phyloP scores from a whole-genome alignment of 2,888 invertebrate species.

The Hyposoter didymator region DNA sequence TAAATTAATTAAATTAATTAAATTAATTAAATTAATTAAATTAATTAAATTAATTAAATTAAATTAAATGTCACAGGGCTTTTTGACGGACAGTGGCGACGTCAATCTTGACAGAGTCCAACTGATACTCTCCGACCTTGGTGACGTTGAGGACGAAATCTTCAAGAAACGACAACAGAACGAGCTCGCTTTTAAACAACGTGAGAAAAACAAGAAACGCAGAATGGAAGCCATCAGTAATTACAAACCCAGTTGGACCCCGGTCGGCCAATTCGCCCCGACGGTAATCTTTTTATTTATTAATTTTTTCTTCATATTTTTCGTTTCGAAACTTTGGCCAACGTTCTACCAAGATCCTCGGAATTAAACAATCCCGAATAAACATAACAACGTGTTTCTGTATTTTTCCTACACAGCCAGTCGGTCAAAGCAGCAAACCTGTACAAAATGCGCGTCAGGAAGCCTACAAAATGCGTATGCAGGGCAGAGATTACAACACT shows the following conservation, averaged over 20 bases:
- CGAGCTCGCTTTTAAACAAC: conserved; percentile 92
- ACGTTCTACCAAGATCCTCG: background rate
- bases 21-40: too few relatives aligned
- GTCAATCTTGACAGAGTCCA: conserved; percentile 97
- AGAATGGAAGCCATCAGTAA: conserved; percentile 85
- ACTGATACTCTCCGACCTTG: conserved; percentile 96
- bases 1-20: too few relatives aligned
- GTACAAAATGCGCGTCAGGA: conserved; percentile 91
- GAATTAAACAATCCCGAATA: background rate
- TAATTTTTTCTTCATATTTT: too few relatives aligned
- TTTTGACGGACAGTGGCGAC: conserved; percentile 97
- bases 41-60: too few relatives aligned
- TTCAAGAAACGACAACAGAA: conserved; percentile 96
- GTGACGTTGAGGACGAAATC: conserved; percentile 98
- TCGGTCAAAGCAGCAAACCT: conserved; percentile 86
- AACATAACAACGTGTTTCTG: background rate
- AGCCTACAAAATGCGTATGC: conserved; percentile 89
- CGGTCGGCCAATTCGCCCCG: conserved; percentile 93
- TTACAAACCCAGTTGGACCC: conserved; percentile 88
- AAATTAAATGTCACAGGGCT: conserved; percentile 88
- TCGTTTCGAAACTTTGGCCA: too few relatives aligned
- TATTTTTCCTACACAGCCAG: conserved; percentile 83
- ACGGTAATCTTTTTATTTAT: conserved; percentile 84
- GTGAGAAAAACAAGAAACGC: conserved; percentile 90
- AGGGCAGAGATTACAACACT: conserved; percentile 80